Evolutionary conservation across 2,113 vertebrate genomes (phyloP), one percentile per base, ranked within the genome.

Genomic region (Triplophysa rosa): DNA sequence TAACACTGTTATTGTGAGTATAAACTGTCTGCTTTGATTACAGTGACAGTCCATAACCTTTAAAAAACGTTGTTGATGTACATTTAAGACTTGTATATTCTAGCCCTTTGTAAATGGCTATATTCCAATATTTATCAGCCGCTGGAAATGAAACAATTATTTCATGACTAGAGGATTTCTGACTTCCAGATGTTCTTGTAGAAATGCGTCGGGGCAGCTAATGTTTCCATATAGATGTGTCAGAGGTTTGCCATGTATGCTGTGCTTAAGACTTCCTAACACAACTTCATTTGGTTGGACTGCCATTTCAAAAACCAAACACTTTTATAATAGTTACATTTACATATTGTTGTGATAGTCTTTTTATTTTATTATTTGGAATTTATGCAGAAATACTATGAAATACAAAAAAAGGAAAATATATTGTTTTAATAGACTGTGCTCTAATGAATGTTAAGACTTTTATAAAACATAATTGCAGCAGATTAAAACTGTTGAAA

Each of bases 121-220:
- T 61, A 42, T 59, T 72, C 0, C 70, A 61, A 42, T 72, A 37
- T 59, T 72, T 40, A 72, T 42, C 29, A 71, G 52, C 8, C 17
- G 3, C n/a, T 72, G 70, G 70, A 59, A 23, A 37, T 2, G 33
- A n/a, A 56, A 59, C n/a, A 72, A 42, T 61, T 71, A 58, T 58
- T 37, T 21, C 12, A 72, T 23, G 70, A 59, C 29, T 72, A 16
- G 13, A 74, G 45, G 21, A 73, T 62, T 26, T 74, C 71, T 47
- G 23, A 62, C 71, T 74, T 74, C 71, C 71, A 74, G 58, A 62
- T 62, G 40, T 74, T 74, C 40, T 74, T 63, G 49, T 23, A 63
- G 33, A 14, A 63, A 74, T 17, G 16, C 23, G 21, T 47, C 23
- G 8, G 17, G 24, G 23, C 17, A 63, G 58, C 56, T 63, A 21